Evolutionary conservation across 2,113 vertebrate genomes (phyloP).

Genomic region (Peromyscus leucopus): DNA sequence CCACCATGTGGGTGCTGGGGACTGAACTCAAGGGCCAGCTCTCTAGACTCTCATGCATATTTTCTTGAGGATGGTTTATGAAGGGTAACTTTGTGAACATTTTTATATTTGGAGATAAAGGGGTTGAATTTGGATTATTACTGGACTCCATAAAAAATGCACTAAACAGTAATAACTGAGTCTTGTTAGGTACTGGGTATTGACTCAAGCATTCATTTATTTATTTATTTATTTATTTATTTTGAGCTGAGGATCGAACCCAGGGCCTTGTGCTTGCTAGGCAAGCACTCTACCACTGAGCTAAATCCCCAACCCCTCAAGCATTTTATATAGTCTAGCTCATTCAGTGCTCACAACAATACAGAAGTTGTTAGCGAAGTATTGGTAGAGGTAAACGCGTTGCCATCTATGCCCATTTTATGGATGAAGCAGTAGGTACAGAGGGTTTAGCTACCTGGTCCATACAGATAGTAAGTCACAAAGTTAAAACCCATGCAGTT

Average conservation of each 20-base stretch:
- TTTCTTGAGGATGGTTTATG: constrained; percentile 21
- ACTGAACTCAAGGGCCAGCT: background rate
- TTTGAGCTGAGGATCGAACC: too few relatives aligned
- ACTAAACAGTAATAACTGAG: background rate
- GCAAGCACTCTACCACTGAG: too few relatives aligned
- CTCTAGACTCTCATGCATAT: background rate
- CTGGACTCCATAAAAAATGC: constrained; percentile 28
- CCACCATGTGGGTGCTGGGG: background rate
- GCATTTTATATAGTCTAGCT: background rate
- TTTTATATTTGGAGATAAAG: constrained; percentile 24
- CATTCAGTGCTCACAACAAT: background rate
- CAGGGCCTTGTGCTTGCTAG: too few relatives aligned
- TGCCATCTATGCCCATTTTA: constrained; percentile 13
- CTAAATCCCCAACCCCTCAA: background rate
- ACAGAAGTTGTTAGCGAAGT: background rate
- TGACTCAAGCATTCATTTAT: background rate
- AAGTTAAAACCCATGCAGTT: background rate
- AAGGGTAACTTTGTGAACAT: constrained; percentile 16
- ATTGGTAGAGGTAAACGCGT: background rate
- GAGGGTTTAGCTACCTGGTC: background rate
- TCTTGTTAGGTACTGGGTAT: background rate
- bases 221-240: too few relatives aligned
- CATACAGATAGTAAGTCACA: background rate
- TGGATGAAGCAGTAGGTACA: constrained; percentile 24
- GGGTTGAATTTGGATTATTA: background rate